Base-by-base conservation (phyloP, 1,140 invertebrate species). In the Hyles euphorbiae region DNA sequence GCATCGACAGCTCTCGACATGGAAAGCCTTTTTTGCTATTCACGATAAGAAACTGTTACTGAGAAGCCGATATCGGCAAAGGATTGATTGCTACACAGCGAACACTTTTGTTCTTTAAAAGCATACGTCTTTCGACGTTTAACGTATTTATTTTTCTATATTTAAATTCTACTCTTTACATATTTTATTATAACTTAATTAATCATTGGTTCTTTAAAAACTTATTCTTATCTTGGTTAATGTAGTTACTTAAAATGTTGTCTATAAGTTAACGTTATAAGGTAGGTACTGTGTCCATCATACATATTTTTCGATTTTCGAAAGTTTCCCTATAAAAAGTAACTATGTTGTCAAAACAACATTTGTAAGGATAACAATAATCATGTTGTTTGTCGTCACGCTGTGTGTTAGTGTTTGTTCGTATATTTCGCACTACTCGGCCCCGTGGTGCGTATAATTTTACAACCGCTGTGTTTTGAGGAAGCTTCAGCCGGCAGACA, bases 1-100 rank as follows among this genome's bases (percentile, higher is more conserved):
- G 61, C 67, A 77, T 83, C 80, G 74, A 83, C 75, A 76, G 68
- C 72, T 72, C 76, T 86, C 80, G 77, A 85, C 80, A 82, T 62
- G 80, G 77, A 83, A 87, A 81, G 72, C 74, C 78, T 84, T 83
- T 83, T 87, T 87, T 85, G 72, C 75, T 68, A 65, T 65, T 73
- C 60, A 61, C 76, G 78, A 79, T 81, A 83, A 83, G 74, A 65
- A 72, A 78, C 70, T 55, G 61, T 63, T 65, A 60, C 61, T 56
- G 62, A 59, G 55, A 68, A 53, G 33, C 54, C 62, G 58, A 68
- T 75, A 74, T 63, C 51, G 56, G 22, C 44, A 57, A 56, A 60
- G 63, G 65, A 66, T 66, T 73, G 61, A 68, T 10, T 58, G 46
- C 61, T 66, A 67, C 34, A 32, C 33, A 22, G 5, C 34, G 33